Base-by-base conservation (phyloP, 2,797 vertebrate genomes). In the Nannoperca australis region DNA sequence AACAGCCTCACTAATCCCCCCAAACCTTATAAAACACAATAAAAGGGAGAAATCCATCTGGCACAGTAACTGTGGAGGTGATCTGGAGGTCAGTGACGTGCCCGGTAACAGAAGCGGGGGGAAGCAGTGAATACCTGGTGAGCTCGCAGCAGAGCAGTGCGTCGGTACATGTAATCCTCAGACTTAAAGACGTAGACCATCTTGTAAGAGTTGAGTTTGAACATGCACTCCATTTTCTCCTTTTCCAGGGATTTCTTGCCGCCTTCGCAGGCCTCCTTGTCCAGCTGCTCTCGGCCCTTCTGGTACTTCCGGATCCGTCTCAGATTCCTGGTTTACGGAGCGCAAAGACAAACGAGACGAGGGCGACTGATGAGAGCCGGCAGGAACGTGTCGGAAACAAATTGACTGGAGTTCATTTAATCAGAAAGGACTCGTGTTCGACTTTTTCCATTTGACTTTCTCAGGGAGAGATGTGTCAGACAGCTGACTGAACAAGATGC, bases 161-260 rank as follows among this genome's bases (percentile, higher is more conserved):
- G 97, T 79, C 98, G 91, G 94, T 99, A 99, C 98, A 99, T 98
- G 91, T 98, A 99, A 93, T 99, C 98, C 79, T 99, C 98, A 0
- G 98, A 99, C 83, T 99, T 99, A 95, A 98, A 99, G 81, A 99
- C 98, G 0, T 99, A 99, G 40, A 99, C 98, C 98, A 99, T 99
- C 95, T 99, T 99, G 90, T 99, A 99, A 67, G 98, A 98, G 92
- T 99, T 99, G 85, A 99, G 95, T 85, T 99, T 99, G 95, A 99
- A 99, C 95, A 97, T 97, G 90, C 98, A 99, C 93, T 98, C 96
- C 94, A 98, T 93, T 82, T 99, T 99, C 90, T 98, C 94, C 92
- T 96, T 97, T 74, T 99, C 97, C 82, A 97, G 79, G 56, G 96
- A 86, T 76, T 99, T 98, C 82, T 93, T 92, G 55, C 88, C 89